A percentile compares a stretch with the other conserved stretches of the same genome.
phyloP scores from a whole-genome alignment of 2,888 invertebrate species.

The Julus scandinavius region DNA sequence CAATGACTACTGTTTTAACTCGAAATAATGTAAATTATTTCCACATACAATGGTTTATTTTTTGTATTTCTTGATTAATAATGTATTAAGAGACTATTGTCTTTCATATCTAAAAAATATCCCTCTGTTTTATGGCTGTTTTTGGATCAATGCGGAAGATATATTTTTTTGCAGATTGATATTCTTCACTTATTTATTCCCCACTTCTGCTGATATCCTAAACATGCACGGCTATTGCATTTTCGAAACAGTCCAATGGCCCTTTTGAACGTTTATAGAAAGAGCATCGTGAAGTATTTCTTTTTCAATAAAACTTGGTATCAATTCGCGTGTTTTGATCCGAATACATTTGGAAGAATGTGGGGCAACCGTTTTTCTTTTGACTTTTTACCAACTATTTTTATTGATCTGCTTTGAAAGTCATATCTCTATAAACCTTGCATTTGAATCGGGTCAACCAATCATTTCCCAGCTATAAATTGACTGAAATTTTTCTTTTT shows the following conservation, averaged over 20 bases:
- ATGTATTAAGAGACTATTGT: too few relatives aligned
- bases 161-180: not conserved
- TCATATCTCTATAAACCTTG: slow-evolving; percentile 3
- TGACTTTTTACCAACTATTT: not conserved
- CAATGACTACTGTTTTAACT: too few relatives aligned
- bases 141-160: not conserved
- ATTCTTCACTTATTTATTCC: slow-evolving; percentile 3
- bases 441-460: not conserved
- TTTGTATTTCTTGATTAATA: too few relatives aligned
- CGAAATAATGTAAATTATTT: too few relatives aligned
- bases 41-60: too few relatives aligned
- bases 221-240: not conserved
- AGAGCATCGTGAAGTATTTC: not conserved
- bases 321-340: slow-evolving; percentile 3
- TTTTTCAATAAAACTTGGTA: slow-evolving; percentile 11
- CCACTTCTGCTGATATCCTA: not conserved
- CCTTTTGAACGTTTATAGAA: not conserved
- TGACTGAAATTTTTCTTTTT: not conserved
- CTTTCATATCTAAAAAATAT: too few relatives aligned
- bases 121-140: not conserved
- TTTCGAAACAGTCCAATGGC: not conserved
- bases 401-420: not conserved
- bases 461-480: not conserved
- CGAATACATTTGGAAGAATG: not conserved
- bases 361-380: not conserved